Evolutionary conservation across 2,888 invertebrate genomes (phyloP), one percentile per base, ranked within the genome.

Genomic region (Hydriomena furcata): DNA sequence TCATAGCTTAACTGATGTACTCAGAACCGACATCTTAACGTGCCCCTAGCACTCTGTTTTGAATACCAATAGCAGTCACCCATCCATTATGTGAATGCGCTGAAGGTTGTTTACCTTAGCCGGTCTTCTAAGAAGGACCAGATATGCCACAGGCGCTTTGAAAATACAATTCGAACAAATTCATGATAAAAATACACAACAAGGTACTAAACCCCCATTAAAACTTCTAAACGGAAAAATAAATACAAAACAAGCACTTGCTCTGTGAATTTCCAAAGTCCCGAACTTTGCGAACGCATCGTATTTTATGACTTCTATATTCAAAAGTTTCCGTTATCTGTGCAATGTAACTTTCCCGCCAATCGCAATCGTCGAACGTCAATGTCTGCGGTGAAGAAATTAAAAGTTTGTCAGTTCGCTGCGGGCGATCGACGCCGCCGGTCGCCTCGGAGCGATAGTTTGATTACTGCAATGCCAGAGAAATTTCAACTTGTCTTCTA

Each of bases 331-430:
- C 60, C 68, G 81, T 82, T 87, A 85, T 85, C 87, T 82, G 74
- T 82, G 77, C 77, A 74, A 80, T 79, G 82, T 81, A 83, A 84
- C 82, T 84, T 84, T 80, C 78, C 79, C 82, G 79, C 87, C 85
- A 85, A 86, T 86, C 80, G 84, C 78, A 77, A 79, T 79, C 74
- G 82, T 66, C 73, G 72, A 75, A 77, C 76, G 79, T 84, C 84
- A 85, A 83, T 82, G 82, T 81, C 82, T 82, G 83, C 71, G 77
- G 75, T 71, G 76, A 83, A 82, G 84, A 80, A 84, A 87, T 87
- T 85, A 86, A 87, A 88, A 87, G 84, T 86, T 87, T 79, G 79
- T 78, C 82, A 85, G 82, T 84, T 67, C 55, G 80, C 84, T 81
- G 58, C 73, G 74, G 73, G 86, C 84, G 71, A 64, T 79, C 76